A percentile compares a stretch with the other conserved stretches of the same genome.
These are phyloP conservation scores for Caenorhabditis sulstoni DNA, from an alignment of 2,888 invertebrate species.

Conservation along the genomic window DNA sequence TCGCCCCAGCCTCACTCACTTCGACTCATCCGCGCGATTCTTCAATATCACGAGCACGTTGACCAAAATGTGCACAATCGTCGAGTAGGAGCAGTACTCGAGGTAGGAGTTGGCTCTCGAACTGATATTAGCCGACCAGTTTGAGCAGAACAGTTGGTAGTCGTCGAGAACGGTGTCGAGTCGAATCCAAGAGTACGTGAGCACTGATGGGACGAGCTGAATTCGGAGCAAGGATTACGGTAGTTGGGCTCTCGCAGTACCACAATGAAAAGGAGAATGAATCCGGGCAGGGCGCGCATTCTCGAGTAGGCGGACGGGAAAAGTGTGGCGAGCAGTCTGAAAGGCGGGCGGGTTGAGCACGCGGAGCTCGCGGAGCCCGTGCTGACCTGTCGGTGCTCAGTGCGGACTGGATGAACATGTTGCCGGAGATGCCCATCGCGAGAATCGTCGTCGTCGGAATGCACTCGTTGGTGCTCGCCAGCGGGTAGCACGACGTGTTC, in stretches of 20 bases:
- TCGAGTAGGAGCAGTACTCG: conserved; percentile 26
- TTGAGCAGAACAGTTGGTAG: conserved; percentile 51
- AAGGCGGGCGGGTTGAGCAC: background rate
- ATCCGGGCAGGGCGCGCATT: conserved; percentile 34
- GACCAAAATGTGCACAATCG: conserved; percentile 36
- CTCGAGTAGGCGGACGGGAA: conserved; percentile 29
- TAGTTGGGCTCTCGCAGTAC: background rate
- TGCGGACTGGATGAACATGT: conserved; percentile 49
- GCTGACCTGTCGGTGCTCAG: conserved; percentile 38
- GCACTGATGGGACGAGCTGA: conserved; percentile 34
- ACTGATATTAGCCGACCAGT: conserved; percentile 39
- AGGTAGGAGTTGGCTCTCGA: conserved; percentile 28
- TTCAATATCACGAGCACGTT: conserved; percentile 29
- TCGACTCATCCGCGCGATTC: conserved; percentile 23
- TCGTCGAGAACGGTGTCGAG: conserved; percentile 36
- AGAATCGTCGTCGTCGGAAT: conserved; percentile 40
- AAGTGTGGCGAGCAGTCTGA: conserved; percentile 29
- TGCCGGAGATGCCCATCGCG: conserved; percentile 43
- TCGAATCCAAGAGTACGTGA: conserved; percentile 39
- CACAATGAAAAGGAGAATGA: conserved; percentile 32
- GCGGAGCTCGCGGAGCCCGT: too few relatives aligned
- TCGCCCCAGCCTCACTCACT: conserved; percentile 29
- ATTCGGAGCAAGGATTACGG: too few relatives aligned
- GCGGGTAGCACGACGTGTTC: conserved; percentile 35
- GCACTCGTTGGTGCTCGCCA: conserved; percentile 31